phyloP scores from a whole-genome alignment of 2,113 vertebrate genomes.

The Brachyistius frenatus region DNA sequence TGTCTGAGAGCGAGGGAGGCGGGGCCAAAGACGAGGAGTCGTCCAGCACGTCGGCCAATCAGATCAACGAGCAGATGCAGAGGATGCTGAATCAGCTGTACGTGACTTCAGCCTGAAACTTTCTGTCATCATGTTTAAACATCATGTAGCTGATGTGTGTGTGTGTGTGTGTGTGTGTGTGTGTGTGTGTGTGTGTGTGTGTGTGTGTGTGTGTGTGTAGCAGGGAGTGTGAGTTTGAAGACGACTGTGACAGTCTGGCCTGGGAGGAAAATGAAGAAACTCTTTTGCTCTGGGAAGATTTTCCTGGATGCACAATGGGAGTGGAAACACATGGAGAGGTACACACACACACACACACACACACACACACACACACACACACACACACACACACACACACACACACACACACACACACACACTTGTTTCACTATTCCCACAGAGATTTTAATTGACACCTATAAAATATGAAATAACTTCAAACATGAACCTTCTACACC shows the following conservation, averaged over 20 bases:
- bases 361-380: too few species aligned
- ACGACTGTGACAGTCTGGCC: conserved; percentile 94
- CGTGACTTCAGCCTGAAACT: conserved; percentile 59
- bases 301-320: conserved; percentile 88
- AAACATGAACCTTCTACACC: too few species aligned
- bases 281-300: conserved; percentile 94
- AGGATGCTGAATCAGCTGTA: conserved; percentile 96
- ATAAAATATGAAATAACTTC: too few species aligned
- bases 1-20: conserved; percentile 76
- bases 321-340: conserved; percentile 84
- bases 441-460: too few species aligned
- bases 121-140: not conserved
- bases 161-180: too few species aligned
- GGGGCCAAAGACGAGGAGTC: conserved; percentile 85
- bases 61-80: conserved; percentile 96
- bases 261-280: conserved; percentile 98
- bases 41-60: conserved; percentile 84
- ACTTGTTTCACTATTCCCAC: too few species aligned
- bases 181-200: too few species aligned
- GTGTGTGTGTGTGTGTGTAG: conserved; percentile 65
- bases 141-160: not conserved
- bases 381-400: too few species aligned
- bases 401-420: too few species aligned
- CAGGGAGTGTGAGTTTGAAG: conserved; percentile 92
- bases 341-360: conserved; percentile 22